Percentiles rank a stretch among this genome's conserved stretches.
Evolutionary conservation across 2,888 invertebrate genomes (phyloP).

Genomic region (Cephus spinipes): DNA sequence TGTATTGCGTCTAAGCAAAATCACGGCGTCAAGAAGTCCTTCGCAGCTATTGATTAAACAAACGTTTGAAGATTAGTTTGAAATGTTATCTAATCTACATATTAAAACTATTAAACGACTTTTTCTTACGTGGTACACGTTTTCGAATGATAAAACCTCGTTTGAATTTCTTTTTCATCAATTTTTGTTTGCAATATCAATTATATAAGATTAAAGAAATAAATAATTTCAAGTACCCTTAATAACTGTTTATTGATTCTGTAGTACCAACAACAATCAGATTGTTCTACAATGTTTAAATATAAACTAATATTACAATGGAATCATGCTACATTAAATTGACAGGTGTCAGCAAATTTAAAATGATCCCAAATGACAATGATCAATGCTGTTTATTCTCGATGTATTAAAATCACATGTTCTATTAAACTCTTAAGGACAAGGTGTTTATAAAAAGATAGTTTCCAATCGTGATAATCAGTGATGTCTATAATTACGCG

Average conservation of each 20-base stretch:
- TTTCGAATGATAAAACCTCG: neutral
- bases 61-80: neutral
- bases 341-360: too few relatives aligned
- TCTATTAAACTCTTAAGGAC: too few relatives aligned
- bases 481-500: too few relatives aligned
- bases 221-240: neutral
- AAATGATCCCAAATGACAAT: too few relatives aligned
- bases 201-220: neutral
- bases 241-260: neutral
- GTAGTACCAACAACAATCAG: neutral
- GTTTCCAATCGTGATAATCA: too few relatives aligned
- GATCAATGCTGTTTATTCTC: too few relatives aligned
- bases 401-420: too few relatives aligned
- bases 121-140: neutral
- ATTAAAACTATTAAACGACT: neutral
- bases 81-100: neutral
- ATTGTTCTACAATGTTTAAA: neutral
- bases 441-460: too few relatives aligned
- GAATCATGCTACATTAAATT: neutral
- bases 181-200: neutral
- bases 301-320: neutral
- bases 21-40: neutral
- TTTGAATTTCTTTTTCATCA: neutral
- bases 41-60: neutral
- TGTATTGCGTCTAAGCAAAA: neutral